phyloP scores from a whole-genome alignment of 2,797 vertebrate genomes.

The Cetoscarus ocellatus region DNA sequence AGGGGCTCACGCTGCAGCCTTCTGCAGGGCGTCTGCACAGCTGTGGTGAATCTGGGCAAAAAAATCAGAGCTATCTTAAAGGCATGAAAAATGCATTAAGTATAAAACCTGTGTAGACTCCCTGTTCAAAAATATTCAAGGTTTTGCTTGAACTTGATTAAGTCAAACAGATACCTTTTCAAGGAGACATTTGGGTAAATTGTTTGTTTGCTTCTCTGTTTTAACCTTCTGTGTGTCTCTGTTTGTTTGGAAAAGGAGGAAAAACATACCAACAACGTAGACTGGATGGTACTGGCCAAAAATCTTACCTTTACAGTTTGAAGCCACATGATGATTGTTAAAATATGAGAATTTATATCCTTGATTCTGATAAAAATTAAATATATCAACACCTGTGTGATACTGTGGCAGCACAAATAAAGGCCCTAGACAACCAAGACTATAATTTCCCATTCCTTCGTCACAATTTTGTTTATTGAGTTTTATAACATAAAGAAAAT shows the following conservation, averaged over 20 bases:
- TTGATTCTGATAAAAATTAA: too few relatives aligned
- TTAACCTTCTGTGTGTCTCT: background rate
- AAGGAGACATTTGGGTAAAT: background rate
- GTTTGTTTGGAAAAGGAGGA: background rate
- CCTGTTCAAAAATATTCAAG: conserved; percentile 1
- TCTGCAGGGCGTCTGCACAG: conserved; percentile 54
- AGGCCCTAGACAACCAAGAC: too few relatives aligned
- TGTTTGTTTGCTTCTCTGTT: conserved; percentile 2
- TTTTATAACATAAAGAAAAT: too few relatives aligned
- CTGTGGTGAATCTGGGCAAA: background rate
- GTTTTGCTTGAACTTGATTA: background rate
- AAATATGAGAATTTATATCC: too few relatives aligned
- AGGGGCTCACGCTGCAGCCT: background rate
- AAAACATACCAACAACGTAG: too few relatives aligned
- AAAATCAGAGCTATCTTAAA: background rate
- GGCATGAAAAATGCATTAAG: background rate
- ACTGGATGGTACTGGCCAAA: too few relatives aligned
- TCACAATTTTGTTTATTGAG: too few relatives aligned
- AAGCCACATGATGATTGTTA: too few relatives aligned
- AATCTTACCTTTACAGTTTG: too few relatives aligned
- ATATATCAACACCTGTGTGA: too few relatives aligned
- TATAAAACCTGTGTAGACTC: conserved; percentile 44
- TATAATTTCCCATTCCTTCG: too few relatives aligned
- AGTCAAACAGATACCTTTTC: background rate
- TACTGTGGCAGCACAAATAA: too few relatives aligned